phyloP scores from a whole-genome alignment of 2,888 invertebrate genomes.

The Epinotia ramella region DNA sequence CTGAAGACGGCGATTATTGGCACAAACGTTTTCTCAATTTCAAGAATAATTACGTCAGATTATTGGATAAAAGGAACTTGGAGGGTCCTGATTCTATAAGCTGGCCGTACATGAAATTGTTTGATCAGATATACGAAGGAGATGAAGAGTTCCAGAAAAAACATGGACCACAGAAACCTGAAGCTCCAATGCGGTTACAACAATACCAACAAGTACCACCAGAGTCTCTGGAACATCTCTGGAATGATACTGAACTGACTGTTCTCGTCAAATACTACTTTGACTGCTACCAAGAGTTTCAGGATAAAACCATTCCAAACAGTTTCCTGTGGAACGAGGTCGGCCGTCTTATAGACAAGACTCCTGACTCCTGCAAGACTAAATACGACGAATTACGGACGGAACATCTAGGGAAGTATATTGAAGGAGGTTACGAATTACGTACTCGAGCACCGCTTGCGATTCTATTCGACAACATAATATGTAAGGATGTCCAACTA shows the following conservation, averaged over 20 bases:
- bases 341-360: conserved; percentile 69
- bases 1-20: conserved; percentile 73
- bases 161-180: conserved; percentile 47
- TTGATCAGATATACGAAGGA: conserved; percentile 71
- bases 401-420: conserved; percentile 64
- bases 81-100: conserved; percentile 58
- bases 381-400: conserved; percentile 65
- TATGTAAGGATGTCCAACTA: conserved; percentile 65
- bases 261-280: conserved; percentile 74
- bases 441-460: conserved; percentile 62
- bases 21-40: conserved; percentile 75
- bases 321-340: conserved; percentile 78
- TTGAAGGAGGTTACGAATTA: conserved; percentile 63
- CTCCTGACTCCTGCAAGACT: conserved; percentile 64
- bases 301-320: conserved; percentile 74
- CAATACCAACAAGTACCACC: neutral
- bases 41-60: conserved; percentile 74
- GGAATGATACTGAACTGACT: conserved; percentile 70
- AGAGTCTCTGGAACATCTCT: conserved; percentile 50
- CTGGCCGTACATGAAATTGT: conserved; percentile 75
- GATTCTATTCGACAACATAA: conserved; percentile 73
- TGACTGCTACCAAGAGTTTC: conserved; percentile 76
- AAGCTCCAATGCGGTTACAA: neutral
- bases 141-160: conserved; percentile 70
- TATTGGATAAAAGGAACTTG: conserved; percentile 64